Percentiles rank a stretch among this genome's conserved stretches.
Conservation (phyloP, 2,113 vertebrate species). For the Tupaia tana region DNA sequence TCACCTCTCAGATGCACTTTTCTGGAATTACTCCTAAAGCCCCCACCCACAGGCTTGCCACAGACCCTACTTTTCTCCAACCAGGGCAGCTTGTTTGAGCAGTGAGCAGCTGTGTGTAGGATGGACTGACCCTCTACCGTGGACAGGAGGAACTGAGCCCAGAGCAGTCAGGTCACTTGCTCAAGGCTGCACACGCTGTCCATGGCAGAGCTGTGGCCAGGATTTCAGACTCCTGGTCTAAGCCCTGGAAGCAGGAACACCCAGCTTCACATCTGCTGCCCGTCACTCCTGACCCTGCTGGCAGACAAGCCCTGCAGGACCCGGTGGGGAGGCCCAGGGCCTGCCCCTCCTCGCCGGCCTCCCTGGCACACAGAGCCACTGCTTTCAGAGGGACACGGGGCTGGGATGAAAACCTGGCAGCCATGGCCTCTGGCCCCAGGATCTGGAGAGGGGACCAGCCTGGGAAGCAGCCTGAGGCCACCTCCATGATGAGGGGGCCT, state of each 20-base stretch:
- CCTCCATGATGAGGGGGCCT: fast-evolving
- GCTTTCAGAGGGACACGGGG: fast-evolving
- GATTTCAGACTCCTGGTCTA: not conserved
- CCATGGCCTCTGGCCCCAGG: too few relatives aligned
- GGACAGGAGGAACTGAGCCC: fast-evolving
- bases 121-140: fast-evolving
- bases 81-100: fast-evolving
- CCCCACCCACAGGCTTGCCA: not conserved
- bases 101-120: fast-evolving
- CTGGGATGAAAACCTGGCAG: not conserved
- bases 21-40: not conserved
- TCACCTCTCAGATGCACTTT: not conserved
- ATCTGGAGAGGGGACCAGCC: not conserved
- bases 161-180: too few relatives aligned
- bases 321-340: fast-evolving
- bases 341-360: fast-evolving
- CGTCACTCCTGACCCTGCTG: not conserved
- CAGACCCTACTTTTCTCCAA: fast-evolving
- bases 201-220: not conserved
- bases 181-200: fast-evolving
- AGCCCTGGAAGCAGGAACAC: not conserved
- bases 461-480: not conserved
- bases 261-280: not conserved
- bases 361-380: fast-evolving
- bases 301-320: fast-evolving